These are phyloP conservation scores for Agrilus cyanescens DNA, from an alignment of 2,888 invertebrate genomes.

Conservation along the genomic window DNA sequence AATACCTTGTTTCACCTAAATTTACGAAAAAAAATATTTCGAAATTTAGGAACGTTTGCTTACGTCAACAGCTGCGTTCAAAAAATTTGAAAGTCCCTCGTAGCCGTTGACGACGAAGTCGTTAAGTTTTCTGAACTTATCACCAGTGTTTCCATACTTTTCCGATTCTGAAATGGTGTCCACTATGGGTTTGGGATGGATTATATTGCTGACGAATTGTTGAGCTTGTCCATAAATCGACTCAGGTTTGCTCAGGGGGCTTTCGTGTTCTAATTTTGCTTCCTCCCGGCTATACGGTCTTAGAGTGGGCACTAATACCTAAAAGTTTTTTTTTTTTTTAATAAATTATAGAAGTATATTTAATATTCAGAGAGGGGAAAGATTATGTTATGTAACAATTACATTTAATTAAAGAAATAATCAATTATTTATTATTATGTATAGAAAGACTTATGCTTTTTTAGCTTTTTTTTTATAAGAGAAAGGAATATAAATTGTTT, in stretches of 20 bases:
- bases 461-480: no score
- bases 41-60: slow-evolving; percentile 8
- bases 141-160: slow-evolving; percentile 68
- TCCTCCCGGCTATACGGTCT: slow-evolving; percentile 23
- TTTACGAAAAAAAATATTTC: background rate
- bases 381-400: no score
- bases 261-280: slow-evolving; percentile 27
- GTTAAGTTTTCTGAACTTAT: slow-evolving; percentile 51
- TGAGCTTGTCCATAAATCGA: slow-evolving; percentile 28
- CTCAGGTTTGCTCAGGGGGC: slow-evolving; percentile 25
- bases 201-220: slow-evolving; percentile 24
- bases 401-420: no score
- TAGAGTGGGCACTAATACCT: slow-evolving; percentile 3
- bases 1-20: background rate
- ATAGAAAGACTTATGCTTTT: no score
- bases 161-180: slow-evolving; percentile 66
- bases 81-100: slow-evolving; percentile 41
- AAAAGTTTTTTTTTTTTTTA: no score
- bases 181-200: slow-evolving; percentile 53
- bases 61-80: slow-evolving; percentile 30
- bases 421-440: no score
- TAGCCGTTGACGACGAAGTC: slow-evolving; percentile 54
- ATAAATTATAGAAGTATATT: no score
- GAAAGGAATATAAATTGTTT: no score
- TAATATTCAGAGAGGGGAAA: no score